Base-by-base conservation (phyloP, 2,797 vertebrate genomes). In the Poeciliopsis infans region DNA sequence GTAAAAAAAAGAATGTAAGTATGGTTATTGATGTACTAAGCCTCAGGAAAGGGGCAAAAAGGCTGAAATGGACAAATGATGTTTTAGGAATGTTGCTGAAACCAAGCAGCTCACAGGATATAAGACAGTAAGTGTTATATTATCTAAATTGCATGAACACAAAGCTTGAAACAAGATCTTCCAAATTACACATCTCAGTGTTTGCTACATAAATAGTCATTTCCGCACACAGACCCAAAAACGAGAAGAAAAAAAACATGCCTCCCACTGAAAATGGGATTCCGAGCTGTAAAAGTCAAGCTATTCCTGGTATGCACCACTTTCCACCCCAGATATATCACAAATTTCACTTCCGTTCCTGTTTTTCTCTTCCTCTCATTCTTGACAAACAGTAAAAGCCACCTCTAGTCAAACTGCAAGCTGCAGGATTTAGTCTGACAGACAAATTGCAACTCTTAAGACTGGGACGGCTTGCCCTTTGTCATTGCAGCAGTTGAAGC, bases 191-290 rank as follows among this genome's bases (percentile, higher is more conserved):
- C 90, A 90, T 90, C 59, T 15, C 82, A 77, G 85, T 85, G 89
- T 92, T 93, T 89, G 84, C 79, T 81, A 89, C 90, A 86, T 91
- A 94, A 94, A 93, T 91, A 93, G 83, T 91, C 85, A 91, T 94
- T 94, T 94, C 92, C 89, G 82, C 86, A 85, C 86, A 78, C 77
- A 74, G 81, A 87, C 85, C 80, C 64, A 39, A 68, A 41, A 80
- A 83, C 77, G 85, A 85, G 41, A 78, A 85, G 36, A 78, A 78
- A 86, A 87, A 75, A 83, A 79, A 68, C 81, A 72, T 79, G 77
- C 89, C 88, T 92, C 92, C 89, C 92, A 92, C 92, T 90, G 85
- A 94, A 94, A 93, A 90, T 88, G 84, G 85, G 89, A 94, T 90
- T 91, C 88, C 84, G 89, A 47, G 81, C 86, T 89, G 91, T 88